Evolutionary conservation across 2,113 vertebrate species (phyloP), one percentile per base, ranked within the genome.

Genomic region (Nannospalax galili): DNA sequence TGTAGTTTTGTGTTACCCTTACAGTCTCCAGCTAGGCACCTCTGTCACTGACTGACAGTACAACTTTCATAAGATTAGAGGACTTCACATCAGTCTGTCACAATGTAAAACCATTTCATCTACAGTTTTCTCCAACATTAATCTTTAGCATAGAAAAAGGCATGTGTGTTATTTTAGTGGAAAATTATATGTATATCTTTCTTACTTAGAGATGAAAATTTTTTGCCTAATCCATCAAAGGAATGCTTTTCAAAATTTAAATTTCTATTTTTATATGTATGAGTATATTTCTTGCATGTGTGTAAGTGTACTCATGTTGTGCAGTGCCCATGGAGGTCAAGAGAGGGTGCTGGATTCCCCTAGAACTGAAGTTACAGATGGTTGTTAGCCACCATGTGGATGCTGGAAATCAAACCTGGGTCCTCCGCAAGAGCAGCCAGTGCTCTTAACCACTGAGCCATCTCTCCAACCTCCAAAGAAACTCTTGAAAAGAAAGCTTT

Each of bases 151-250:
- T 37, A 90, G 35, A 14, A 82, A 82, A 90, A 75, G 15, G 20
- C 0, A 65, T 32, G 72, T 73, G 32, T 62, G n/a, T 69, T 42
- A 60, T 90, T 80, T 84, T 67, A 75, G 48, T 81, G 17, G 4
- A 91, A 87, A 91, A 79, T 80, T 67, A 35, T 58, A 52, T 70
- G 16, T 88, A 75, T 78, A 82, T 85, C 35, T 93, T 5, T 92
- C 6, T 92, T 15, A 32, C 14, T 88, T 20, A 64, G 1, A 60
- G 32, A 60, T 89, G 9, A 32, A 84, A 86, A 40, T 1, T 5
- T 67, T 96, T 84, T 65, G 19, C 48, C 32, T 40, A 95, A 65
- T 22, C 3, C 2, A 81, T 84, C 19, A 91, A 90, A 80, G 90
- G 22, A 60, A 45, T 22, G 72, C 69, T 86, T 56, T 52, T n/a